Base-by-base conservation (phyloP, 2,797 vertebrate genomes). In the Tauraco hartlaubi region DNA sequence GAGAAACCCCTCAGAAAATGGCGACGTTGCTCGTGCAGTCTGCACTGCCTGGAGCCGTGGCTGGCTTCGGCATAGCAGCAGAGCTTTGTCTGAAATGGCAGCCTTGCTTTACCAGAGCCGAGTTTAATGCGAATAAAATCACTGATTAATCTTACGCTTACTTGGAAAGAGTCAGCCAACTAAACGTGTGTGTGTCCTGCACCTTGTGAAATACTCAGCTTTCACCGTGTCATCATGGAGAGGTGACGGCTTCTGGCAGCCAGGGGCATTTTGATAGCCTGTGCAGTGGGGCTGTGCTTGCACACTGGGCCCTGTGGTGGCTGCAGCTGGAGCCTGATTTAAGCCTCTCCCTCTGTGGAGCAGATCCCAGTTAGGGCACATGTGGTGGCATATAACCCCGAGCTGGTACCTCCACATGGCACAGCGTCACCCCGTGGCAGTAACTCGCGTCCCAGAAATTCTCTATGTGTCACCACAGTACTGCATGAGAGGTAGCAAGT, bases 301-400 rank as follows among this genome's bases (percentile, higher is more conserved):
- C 5, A 2, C 63, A 3, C 48, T 26, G 54, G 21, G 26, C 33
- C 26, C 59, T 56, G 75, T 56, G 46, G 25, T 59, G 8, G 28
- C 63, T 78, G 51, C 26, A 72, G 23, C 66, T 76, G 67, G 12
- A 33, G 6, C 9, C 66, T 87, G 59, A 52, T 54, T 71, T 77
- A 49, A 87, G 54, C 49, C 41, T 78, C 49, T 83, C 20, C 37
- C 33, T 33, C 31, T 44, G 62, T 69, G 44, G 35, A 79, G 39
- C 1, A 0, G 31, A 87, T 11, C 44, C 20, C 51, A 9, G 0
- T 39, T 68, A 75, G 41, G 37, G 14, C 31, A 58, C 0, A 0
- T 37, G 22, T n/a, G 37, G 26, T 28, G 26, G 25, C 43, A 12
- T 16, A 20, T 28, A 55, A 1, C 17, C 48, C 25, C 0, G 0